Evolutionary conservation across 2,797 vertebrate species (phyloP).

Genomic region (Bryconaethiops microstoma): DNA sequence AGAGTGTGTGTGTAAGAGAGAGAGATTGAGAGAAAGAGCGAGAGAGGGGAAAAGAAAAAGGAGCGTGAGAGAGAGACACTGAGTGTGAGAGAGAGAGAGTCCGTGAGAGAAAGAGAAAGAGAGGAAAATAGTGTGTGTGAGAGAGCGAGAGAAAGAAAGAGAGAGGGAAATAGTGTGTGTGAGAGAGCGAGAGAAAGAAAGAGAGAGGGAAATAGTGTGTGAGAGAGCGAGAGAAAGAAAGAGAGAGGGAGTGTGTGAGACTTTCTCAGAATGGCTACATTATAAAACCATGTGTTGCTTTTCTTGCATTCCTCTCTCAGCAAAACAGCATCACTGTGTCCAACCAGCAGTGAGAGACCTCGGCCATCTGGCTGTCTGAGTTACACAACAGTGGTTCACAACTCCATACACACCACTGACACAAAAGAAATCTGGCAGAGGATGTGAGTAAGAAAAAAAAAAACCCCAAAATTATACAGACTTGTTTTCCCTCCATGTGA

Average conservation of each 20-base stretch:
- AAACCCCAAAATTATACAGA: background rate
- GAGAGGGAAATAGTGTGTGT: background rate
- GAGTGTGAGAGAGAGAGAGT: background rate
- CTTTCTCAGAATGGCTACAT: background rate
- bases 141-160: background rate
- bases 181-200: background rate
- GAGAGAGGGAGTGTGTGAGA: background rate
- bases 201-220: background rate
- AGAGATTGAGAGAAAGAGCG: background rate
- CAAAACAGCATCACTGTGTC: constrained; percentile 10
- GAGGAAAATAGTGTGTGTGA: background rate
- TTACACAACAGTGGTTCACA: constrained; percentile 9
- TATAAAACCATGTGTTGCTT: constrained; percentile 16
- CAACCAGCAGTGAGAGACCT: background rate
- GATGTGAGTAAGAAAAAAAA: background rate
- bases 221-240: background rate
- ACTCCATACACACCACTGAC: background rate
- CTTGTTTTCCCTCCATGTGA: background rate
- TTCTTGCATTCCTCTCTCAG: constrained; percentile 23
- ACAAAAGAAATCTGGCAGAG: background rate
- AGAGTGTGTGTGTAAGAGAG: too few species aligned
- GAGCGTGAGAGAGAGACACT: background rate
- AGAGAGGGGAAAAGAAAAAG: background rate
- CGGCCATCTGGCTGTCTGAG: constrained; percentile 26
- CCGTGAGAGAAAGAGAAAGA: background rate